Base-by-base conservation (phyloP, 2,113 vertebrate genomes). In the Furnarius figulus region DNA sequence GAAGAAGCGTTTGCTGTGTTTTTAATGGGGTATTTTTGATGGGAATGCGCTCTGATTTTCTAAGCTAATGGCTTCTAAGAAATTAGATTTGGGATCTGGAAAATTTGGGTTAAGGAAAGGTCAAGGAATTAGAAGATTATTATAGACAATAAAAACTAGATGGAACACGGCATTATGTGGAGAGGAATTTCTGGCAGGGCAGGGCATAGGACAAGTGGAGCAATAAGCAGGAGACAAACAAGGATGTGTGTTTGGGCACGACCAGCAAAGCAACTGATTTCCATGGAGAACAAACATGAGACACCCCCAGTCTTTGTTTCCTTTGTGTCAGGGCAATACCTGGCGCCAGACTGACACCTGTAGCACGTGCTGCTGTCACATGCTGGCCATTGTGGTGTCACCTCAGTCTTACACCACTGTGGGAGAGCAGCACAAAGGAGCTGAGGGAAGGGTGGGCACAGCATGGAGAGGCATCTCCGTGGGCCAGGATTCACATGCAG, bases 71-170 rank as follows among this genome's bases (percentile, higher is more conserved):
- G 76, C 73, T 94, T 82, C 49, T 87, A 85, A 91, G 87, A 91
- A 95, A 95, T 96, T 95, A 93, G 89, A 95, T 96, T 90, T 89
- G 78, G 30, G 55, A 83, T 91, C 74, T 83, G 87, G 91, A 93
- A 96, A 88, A 86, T 83, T 85, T 93, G 78, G 78, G 85, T 93
- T 88, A 93, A 87, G 82, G 62, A 85, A 94, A 96, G 93, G 85
- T 93, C 85, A 88, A 85, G 67, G 50, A 95, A 94, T 95, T 93
- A 89, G 91, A 82, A 80, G 19, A 46, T 79, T 94, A 93, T 96
- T 79, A 87, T 31, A 67, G 46, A 71, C 78, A 95, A 85, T 93
- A 93, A 93, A 92, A 78, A 28, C 1, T 85, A 91, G 70, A 89
- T 70, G 71, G 63, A 91, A 49, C 42, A 62, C 16, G 39, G 53